A percentile compares a stretch with the other conserved stretches of the same genome.
These are phyloP conservation scores for Limnephilus lunatus DNA, from an alignment of 2,888 invertebrate genomes.

Conservation along the genomic window DNA sequence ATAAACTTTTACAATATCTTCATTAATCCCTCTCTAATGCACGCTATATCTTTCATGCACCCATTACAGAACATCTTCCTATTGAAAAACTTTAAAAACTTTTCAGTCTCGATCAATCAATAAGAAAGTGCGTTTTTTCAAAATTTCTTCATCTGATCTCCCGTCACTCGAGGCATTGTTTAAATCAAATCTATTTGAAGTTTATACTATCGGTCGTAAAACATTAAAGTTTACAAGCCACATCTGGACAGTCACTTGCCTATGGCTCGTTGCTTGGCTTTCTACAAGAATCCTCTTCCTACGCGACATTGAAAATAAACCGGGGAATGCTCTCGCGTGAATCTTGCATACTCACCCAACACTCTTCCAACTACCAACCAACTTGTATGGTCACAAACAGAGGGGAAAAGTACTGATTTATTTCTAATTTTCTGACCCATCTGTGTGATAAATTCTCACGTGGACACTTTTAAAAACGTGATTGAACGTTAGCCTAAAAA, in stretches of 20 bases:
- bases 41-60: too few species aligned
- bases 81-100: neutral
- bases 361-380: neutral
- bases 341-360: conserved; percentile 8
- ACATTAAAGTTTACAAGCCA: conserved; percentile 7
- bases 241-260: conserved; percentile 16
- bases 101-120: neutral
- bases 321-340: conserved; percentile 35
- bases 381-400: neutral
- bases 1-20: too few species aligned
- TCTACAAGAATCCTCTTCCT: conserved; percentile 55
- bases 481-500: neutral
- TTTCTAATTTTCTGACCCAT: neutral
- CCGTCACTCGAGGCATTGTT: neutral
- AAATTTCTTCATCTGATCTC: neutral
- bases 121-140: neutral
- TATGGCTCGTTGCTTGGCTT: conserved; percentile 4
- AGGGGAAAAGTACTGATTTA: neutral
- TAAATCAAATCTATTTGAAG: neutral
- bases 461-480: neutral
- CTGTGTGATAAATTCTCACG: neutral
- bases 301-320: conserved; percentile 60
- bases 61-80: neutral
- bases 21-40: too few species aligned
- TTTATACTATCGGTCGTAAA: neutral